Evolutionary conservation across 2,888 invertebrate species (phyloP).

Genomic region (Caenorhabditis uteleia): DNA sequence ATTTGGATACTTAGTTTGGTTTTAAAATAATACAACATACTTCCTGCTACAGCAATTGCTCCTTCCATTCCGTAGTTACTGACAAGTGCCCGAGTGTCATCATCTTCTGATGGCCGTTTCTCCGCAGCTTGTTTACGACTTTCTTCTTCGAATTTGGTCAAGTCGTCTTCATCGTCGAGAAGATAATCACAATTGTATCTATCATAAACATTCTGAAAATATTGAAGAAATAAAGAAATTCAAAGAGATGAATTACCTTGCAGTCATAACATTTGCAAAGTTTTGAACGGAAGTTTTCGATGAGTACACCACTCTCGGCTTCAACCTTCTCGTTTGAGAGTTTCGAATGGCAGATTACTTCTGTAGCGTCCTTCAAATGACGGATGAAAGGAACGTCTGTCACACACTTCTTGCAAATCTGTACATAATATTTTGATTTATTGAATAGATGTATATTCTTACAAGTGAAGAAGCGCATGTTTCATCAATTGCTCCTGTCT

Average conservation of each 20-base stretch:
- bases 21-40: background rate
- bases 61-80: slow-evolving; percentile 35
- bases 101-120: slow-evolving; percentile 1
- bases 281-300: slow-evolving; percentile 8
- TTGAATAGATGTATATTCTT: no score
- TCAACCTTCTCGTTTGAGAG: background rate
- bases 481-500: background rate
- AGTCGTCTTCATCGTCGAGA: slow-evolving; percentile 49
- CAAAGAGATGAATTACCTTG: slow-evolving; percentile 6
- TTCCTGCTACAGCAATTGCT: no score
- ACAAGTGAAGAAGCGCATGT: background rate
- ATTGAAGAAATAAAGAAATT: background rate
- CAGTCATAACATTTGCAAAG: slow-evolving; percentile 49
- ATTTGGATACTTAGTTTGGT: background rate
- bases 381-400: slow-evolving; percentile 17
- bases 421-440: no score
- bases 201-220: slow-evolving; percentile 25
- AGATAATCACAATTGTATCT: slow-evolving; percentile 47
- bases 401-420: slow-evolving; percentile 15
- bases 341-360: slow-evolving; percentile 12
- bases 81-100: slow-evolving; percentile 30
- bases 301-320: no score
- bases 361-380: slow-evolving; percentile 3
- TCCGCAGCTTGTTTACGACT: slow-evolving; percentile 15
- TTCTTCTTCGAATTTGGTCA: slow-evolving; percentile 39